Evolutionary conservation across 2,888 invertebrate genomes (phyloP), one percentile per base, ranked within the genome.

Genomic region (Conops quadrifasciatus): DNA sequence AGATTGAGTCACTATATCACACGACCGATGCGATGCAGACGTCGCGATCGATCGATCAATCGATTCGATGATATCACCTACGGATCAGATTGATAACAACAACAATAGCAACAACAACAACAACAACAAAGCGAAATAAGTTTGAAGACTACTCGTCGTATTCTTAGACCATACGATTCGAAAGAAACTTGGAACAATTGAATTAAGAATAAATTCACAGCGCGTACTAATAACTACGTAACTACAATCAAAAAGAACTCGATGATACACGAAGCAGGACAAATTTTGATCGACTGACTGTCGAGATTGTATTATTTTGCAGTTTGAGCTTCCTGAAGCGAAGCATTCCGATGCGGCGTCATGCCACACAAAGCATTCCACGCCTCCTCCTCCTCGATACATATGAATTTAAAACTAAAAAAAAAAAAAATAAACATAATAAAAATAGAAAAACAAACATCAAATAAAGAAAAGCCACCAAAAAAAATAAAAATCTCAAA

Each of bases 241-340:
- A 36, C 36, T 36, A 36, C 36, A 36, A 36, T 9, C 9, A 36
- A 36, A 36, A 36, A 9, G 36, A 49, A 24, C 62, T 62, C 68
- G 51, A 36, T 36, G 36, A 56, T 56, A 59, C 59, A 45, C 30
- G 49, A 60, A 30, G 36, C 62, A 66, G 71, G 71, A 71, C 71
- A 66, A 71, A 59, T 66, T 71, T 60, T 53, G 43, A 66, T 51
- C 60, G 71, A 66, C 59, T 71, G 60, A 70, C 43, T 28, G 60
- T 58, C 36, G 68, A 51, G 47, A 63, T 63, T 45, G 24, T 63
- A 63, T 63, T 63, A 56, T 56, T 67, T 43, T 67, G 13, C 66
- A 56, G 30, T 67, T 36, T 56, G 26, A 19, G 47, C 13, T 58
- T 24, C 24, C 26, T 24, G 58, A 58, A 24, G 24, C 58, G 58